These are phyloP conservation scores for Hirundichthys speculiger DNA, from an alignment of 2,113 vertebrate species.

Conservation along the genomic window DNA sequence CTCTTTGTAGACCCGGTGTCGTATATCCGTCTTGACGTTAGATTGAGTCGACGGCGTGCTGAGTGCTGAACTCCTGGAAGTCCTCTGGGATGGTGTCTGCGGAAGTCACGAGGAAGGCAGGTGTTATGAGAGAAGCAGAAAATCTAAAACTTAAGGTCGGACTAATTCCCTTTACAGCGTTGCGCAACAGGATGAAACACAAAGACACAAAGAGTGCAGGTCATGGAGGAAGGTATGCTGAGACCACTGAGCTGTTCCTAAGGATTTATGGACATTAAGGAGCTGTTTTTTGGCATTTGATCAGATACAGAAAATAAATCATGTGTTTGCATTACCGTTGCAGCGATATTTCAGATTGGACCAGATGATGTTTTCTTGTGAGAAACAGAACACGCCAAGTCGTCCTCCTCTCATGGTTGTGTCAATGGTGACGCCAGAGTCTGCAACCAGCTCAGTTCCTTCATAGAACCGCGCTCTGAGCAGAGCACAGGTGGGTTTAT, in stretches of 20 bases:
- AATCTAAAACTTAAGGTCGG: slow-evolving; percentile 19
- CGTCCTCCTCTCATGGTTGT: slow-evolving; percentile 98
- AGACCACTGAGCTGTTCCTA: neutral
- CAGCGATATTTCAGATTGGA: slow-evolving; percentile 98
- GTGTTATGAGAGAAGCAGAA: slow-evolving; percentile 7
- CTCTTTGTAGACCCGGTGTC: slow-evolving; percentile 30
- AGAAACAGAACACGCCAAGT: slow-evolving; percentile 98
- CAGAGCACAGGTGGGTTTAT: slow-evolving; percentile 14
- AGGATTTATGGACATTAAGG: too few species aligned
- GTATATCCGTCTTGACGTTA: slow-evolving; percentile 44
- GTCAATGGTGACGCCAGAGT: slow-evolving; percentile 97
- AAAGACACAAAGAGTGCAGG: neutral
- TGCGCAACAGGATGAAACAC: slow-evolving; percentile 14
- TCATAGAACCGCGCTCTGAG: slow-evolving; percentile 93
- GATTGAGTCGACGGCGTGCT: slow-evolving; percentile 67
- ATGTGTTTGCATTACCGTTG: slow-evolving; percentile 85
- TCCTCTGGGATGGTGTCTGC: slow-evolving; percentile 83
- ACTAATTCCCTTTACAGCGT: slow-evolving; percentile 12
- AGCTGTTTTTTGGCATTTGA: neutral
- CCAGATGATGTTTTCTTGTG: slow-evolving; percentile 99
- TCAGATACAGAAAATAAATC: neutral
- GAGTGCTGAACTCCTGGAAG: slow-evolving; percentile 82
- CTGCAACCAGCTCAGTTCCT: slow-evolving; percentile 93
- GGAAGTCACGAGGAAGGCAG: slow-evolving; percentile 18
- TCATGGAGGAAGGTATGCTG: neutral